Evolutionary conservation across 2,113 vertebrate species (phyloP), one percentile per base, ranked within the genome.

Genomic region (Macquaria australasica): DNA sequence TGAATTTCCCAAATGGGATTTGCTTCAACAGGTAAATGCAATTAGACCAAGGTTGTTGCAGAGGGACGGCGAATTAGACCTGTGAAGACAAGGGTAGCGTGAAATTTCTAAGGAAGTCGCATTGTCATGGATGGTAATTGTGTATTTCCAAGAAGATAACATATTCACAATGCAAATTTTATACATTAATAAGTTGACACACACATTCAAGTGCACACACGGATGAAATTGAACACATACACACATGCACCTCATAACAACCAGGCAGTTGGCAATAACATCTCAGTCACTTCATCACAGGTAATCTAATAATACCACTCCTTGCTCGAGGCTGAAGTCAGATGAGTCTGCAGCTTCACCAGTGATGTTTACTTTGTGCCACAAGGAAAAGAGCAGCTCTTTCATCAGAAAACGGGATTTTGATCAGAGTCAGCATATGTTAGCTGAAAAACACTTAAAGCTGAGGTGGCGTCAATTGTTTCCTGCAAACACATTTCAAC

Each of bases 11-110:
- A 80, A 87, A 91, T 90, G 80, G 73, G 89, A 92, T 91, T 85
- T 81, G 83, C 71, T 92, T 82, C 79, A 70, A 89, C 87, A 89
- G 84, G 69, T 85, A 89, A 94, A 94, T 92, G 84, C 64, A 94
- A 92, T 94, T 91, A 91, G 79, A 92, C 55, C 48, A 82, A 77
- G 28, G 87, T 77, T 79, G 87, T 84, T 71, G 66, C 80, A 79
- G 77, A 53, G 63, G 70, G 82, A 55, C 60, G 39, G 72, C 4
- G 31, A 84, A 39, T 83, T 68, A 76, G 77, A 58, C 70, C 56
- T 25, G 15, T 8, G 45, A 73, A 87, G 81, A 90, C 34, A 9
- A 71, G 39, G 56, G 48, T 15, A 8, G 72, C 37, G 18, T 70
- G 83, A 86, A 72, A 90, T 87, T 55, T 85, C 55, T 10, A 51